phyloP scores from a whole-genome alignment of 2,797 vertebrate species.

The Hemitrygon akajei region DNA sequence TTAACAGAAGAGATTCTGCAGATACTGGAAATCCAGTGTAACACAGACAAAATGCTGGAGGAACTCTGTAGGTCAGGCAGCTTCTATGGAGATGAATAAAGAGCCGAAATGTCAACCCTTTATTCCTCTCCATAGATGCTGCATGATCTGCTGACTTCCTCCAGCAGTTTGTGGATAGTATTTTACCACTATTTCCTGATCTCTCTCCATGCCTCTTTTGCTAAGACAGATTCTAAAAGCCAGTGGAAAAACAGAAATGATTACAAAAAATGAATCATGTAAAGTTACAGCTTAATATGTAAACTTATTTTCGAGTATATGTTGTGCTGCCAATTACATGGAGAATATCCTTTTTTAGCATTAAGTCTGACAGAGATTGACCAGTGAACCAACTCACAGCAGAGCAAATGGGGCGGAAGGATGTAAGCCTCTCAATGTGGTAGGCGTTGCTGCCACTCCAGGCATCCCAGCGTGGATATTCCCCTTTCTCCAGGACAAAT shows the following conservation, averaged over 20 bases:
- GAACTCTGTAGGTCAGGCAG: too few relatives aligned
- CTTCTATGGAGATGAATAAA: too few relatives aligned
- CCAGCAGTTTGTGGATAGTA: too few relatives aligned
- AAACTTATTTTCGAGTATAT: neutral
- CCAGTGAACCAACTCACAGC: conserved; percentile 66
- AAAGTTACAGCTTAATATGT: neutral
- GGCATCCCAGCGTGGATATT: conserved; percentile 91
- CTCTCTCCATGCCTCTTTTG: neutral
- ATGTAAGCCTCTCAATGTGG: conserved; percentile 91
- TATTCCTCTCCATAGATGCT: too few relatives aligned
- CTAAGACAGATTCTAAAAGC: neutral
- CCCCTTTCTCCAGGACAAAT: conserved; percentile 91
- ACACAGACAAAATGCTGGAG: too few relatives aligned
- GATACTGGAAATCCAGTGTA: too few relatives aligned
- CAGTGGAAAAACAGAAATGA: neutral
- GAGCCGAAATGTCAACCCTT: too few relatives aligned
- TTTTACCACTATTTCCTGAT: neutral
- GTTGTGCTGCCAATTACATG: neutral
- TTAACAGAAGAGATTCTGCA: too few relatives aligned
- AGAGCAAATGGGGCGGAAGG: conserved; percentile 91
- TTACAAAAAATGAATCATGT: neutral
- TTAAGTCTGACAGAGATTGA: neutral
- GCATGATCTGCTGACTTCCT: too few relatives aligned
- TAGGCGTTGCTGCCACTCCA: conserved; percentile 97
- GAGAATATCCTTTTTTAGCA: neutral